A percentile compares a stretch with the other conserved stretches of the same genome.
These are phyloP conservation scores for Macrobrachium nipponense DNA, from an alignment of 1,140 invertebrate genomes.

Conservation along the genomic window DNA sequence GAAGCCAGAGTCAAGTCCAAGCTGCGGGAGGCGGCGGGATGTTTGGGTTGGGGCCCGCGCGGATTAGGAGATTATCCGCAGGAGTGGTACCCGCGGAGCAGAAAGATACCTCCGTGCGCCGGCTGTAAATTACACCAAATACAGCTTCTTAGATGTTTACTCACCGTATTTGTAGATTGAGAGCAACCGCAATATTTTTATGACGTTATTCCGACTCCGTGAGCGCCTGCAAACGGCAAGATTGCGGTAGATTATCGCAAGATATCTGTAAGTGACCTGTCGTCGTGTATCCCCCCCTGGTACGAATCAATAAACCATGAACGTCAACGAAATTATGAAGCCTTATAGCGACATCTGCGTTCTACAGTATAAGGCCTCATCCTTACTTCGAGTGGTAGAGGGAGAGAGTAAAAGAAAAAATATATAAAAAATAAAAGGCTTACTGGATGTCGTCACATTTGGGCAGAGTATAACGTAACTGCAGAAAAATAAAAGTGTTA, in stretches of 20 bases:
- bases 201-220: background rate
- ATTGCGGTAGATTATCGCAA: no score
- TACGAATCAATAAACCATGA: slow-evolving; percentile 52
- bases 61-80: slow-evolving; percentile 63
- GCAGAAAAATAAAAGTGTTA: no score
- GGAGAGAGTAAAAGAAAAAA: no score
- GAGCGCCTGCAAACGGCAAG: background rate
- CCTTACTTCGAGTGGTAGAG: no score
- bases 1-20: slow-evolving; percentile 32
- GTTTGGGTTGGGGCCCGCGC: slow-evolving; percentile 64
- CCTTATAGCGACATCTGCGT: slow-evolving; percentile 50
- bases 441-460: no score
- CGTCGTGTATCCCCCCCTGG: background rate
- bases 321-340: slow-evolving; percentile 55
- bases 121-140: slow-evolving; percentile 29
- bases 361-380: slow-evolving; percentile 22
- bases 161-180: background rate
- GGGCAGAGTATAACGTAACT: no score
- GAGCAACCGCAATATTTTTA: background rate
- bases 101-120: slow-evolving; percentile 49
- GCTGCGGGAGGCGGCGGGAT: slow-evolving; percentile 57
- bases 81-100: slow-evolving; percentile 56
- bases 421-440: no score
- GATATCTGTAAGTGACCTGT: no score
- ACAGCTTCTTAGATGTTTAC: background rate